Evolutionary conservation across 2,888 invertebrate species (phyloP), one percentile per base, ranked within the genome.

Genomic region (Gari tellinella): DNA sequence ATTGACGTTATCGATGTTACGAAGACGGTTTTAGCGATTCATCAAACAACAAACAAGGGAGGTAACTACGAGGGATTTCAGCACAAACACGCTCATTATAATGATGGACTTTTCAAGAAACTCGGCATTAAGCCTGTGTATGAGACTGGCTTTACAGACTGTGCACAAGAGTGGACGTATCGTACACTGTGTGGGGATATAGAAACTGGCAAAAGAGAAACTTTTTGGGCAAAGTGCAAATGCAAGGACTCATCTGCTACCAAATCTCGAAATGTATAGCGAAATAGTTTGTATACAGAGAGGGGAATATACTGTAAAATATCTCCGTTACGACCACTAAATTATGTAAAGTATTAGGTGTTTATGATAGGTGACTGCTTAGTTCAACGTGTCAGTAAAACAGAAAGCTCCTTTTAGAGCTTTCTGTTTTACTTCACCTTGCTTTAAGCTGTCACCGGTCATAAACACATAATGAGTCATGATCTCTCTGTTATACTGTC

Each of bases 21-120:
- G 0, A 70, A 70, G 10, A 81, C 86, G 0, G 64, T 85, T 1
- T 69, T 83, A 8, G 86, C 86, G 10, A 78, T 86, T 12, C 88
- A 87, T 52, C 86, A 87, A 61, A 86, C 83, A 3, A 86, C 83
- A 2, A 69, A 66, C 23, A 60, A 65, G 2, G 84, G 82, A 25
- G 75, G 79, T 1, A 84, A 86, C 53, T 74, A 55, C 19, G 85
- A 85, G 49, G 82, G 86, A 5, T 78, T 70, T 40, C 63, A 80
- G 38, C 73, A 75, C 37, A 53, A 66, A 15, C 49, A 80, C 31
- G 64, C 75, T 0, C 69, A 79, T 17, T 81, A 82, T 60, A 85
- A 85, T 53, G 53, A 72, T 15, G 68, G 63, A 7, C 40, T 83
- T 5, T 70, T 85, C 46, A 73, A 64, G 19, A 48, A 72, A n/a